phyloP scores from a whole-genome alignment of 1,140 invertebrate genomes.

The Drosophila cardini region DNA sequence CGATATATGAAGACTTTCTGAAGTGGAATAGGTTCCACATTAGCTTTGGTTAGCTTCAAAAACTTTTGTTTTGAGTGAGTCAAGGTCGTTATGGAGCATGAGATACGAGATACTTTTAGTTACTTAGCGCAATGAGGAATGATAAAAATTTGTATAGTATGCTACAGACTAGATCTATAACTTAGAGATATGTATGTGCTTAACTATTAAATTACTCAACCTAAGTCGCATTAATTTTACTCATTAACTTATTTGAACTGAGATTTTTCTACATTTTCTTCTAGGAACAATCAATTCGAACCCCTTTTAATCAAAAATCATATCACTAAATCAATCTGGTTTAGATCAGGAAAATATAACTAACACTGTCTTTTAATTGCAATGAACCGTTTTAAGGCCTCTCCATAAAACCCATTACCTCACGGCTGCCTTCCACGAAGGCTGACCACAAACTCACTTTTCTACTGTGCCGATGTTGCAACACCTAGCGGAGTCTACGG shows the following conservation, averaged over 20 bases:
- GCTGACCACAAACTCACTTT: constrained; percentile 55
- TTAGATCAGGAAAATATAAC: not conserved
- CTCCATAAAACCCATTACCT: constrained; percentile 24
- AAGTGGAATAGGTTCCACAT: constrained; percentile 28
- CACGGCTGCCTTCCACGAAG: constrained; percentile 6
- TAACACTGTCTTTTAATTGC: not conserved
- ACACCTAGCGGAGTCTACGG: constrained; percentile 9
- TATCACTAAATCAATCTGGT: not conserved
- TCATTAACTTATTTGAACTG: no score
- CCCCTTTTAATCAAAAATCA: not conserved
- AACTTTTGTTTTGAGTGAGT: not conserved
- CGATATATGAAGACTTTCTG: constrained; percentile 48
- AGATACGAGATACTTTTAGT: not conserved
- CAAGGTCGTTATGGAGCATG: constrained; percentile 2
- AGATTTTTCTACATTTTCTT: not conserved
- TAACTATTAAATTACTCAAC: not conserved
- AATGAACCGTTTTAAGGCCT: not conserved
- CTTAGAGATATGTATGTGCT: not conserved
- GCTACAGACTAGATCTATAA: constrained; percentile 3
- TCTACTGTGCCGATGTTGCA: constrained; percentile 27
- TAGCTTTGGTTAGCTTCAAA: constrained; percentile 26
- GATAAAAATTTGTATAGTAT: not conserved
- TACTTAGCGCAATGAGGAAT: not conserved
- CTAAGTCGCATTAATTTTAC: no score
- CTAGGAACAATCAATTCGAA: not conserved